A percentile compares a stretch with the other conserved stretches of the same genome.
Conservation (phyloP, 2,888 invertebrate genomes). For the Helleia helle region DNA sequence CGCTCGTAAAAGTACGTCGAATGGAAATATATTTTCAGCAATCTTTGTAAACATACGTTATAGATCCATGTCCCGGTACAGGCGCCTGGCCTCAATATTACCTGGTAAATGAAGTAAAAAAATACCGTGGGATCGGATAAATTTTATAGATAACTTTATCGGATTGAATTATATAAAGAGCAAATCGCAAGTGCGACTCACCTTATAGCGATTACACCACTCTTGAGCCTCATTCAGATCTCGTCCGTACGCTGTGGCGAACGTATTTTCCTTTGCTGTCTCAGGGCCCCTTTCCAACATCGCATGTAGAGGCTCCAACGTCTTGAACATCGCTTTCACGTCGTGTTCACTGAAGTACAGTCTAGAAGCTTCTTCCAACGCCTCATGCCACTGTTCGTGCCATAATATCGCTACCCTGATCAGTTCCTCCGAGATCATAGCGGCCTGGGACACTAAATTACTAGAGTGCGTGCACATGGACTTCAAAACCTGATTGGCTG, state of each 20-base stretch:
- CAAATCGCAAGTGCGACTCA: too few relatives aligned
- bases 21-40: too few relatives aligned
- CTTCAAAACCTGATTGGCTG: constrained; percentile 95
- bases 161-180: too few relatives aligned
- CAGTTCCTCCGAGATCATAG: constrained; percentile 96
- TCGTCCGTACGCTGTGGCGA: constrained; percentile 95
- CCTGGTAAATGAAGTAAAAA: too few relatives aligned
- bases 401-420: constrained; percentile 98
- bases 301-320: constrained; percentile 93
- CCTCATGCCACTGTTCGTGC: constrained; percentile 99
- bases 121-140: too few relatives aligned
- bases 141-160: too few relatives aligned
- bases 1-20: too few relatives aligned
- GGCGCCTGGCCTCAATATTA: too few relatives aligned
- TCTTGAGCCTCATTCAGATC: constrained; percentile 96
- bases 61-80: too few relatives aligned
- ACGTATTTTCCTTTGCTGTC: constrained; percentile 97
- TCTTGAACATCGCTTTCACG: constrained; percentile 96
- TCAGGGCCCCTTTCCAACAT: constrained; percentile 96
- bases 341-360: constrained; percentile 97
- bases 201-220: constrained; percentile 93
- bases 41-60: too few relatives aligned
- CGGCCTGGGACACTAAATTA: constrained; percentile 93
- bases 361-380: constrained; percentile 92
- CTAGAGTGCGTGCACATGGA: constrained; percentile 97